These are phyloP conservation scores for Cyrtorhinus lividipennis DNA, from an alignment of 1,140 invertebrate genomes.

Conservation along the genomic window DNA sequence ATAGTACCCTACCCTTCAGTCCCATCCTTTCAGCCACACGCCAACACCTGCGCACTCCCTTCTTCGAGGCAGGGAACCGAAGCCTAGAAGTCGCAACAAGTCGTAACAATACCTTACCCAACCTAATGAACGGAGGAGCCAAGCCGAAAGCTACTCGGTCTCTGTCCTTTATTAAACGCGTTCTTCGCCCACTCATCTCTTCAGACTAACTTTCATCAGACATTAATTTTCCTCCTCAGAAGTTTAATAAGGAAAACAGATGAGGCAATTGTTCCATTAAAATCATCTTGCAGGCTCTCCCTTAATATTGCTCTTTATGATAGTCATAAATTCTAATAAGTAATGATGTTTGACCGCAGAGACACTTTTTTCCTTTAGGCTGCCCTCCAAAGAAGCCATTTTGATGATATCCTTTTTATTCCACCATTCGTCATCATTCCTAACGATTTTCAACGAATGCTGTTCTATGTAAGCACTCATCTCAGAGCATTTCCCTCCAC, in stretches of 20 bases:
- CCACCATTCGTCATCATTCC: too few relatives aligned
- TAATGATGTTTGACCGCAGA: neutral
- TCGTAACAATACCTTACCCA: conserved; percentile 3
- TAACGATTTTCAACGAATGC: too few relatives aligned
- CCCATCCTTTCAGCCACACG: neutral
- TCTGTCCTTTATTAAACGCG: conserved; percentile 1
- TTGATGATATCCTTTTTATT: too few relatives aligned
- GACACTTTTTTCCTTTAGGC: neutral
- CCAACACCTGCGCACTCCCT: neutral
- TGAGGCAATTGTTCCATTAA: neutral
- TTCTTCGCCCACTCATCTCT: neutral
- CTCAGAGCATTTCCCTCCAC: too few relatives aligned
- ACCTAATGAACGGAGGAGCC: neutral
- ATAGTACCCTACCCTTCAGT: neutral
- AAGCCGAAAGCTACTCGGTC: neutral
- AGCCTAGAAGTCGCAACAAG: neutral
- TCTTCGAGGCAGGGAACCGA: neutral
- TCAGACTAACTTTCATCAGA: neutral
- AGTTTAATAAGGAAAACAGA: neutral
- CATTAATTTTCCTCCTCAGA: neutral
- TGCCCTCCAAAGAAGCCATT: neutral
- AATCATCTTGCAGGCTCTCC: neutral
- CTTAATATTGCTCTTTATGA: neutral
- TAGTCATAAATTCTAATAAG: neutral
- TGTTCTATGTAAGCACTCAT: too few relatives aligned